phyloP scores from a whole-genome alignment of 2,888 invertebrate species.

The Amphipyra berbera region DNA sequence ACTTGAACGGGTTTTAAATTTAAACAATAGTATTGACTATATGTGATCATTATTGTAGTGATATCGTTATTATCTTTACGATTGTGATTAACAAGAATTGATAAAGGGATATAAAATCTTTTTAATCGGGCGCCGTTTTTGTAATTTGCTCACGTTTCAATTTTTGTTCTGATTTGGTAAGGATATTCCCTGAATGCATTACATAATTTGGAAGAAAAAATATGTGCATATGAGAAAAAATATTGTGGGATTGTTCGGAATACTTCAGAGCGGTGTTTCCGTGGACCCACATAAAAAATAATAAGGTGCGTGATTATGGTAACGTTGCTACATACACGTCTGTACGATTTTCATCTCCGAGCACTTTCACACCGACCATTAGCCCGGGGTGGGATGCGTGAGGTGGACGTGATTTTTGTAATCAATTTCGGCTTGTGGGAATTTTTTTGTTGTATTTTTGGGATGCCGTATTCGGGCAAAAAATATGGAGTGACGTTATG shows the following conservation, averaged over 20 bases:
- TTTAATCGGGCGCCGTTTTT: slow-evolving; percentile 33
- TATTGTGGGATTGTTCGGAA: slow-evolving; percentile 49
- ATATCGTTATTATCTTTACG: slow-evolving; percentile 37
- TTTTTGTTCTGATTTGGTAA: slow-evolving; percentile 37
- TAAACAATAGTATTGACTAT: not conserved
- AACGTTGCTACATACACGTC: slow-evolving; percentile 62
- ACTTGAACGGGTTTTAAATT: not conserved
- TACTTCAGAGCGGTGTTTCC: slow-evolving; percentile 50
- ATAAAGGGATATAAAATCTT: slow-evolving; percentile 41
- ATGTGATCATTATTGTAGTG: slow-evolving; percentile 21
- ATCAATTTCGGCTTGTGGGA: slow-evolving; percentile 50
- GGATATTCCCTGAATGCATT: slow-evolving; percentile 42
- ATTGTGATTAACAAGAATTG: slow-evolving; percentile 47
- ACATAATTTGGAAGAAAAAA: slow-evolving; percentile 39
- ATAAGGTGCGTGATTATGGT: slow-evolving; percentile 83
- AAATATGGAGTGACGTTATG: not conserved
- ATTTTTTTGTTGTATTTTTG: slow-evolving; percentile 22
- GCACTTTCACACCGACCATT: slow-evolving; percentile 77
- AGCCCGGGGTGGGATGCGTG: slow-evolving; percentile 61
- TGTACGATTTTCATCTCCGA: slow-evolving; percentile 77
- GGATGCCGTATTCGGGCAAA: not conserved
- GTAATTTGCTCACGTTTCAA: slow-evolving; percentile 48
- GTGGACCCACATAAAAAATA: slow-evolving; percentile 86
- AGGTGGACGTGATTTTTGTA: slow-evolving; percentile 70
- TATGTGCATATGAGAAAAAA: slow-evolving; percentile 26